Evolutionary conservation across 2,888 invertebrate species (phyloP), one percentile per base, ranked within the genome.

Genomic region (Tortricodes alternella): DNA sequence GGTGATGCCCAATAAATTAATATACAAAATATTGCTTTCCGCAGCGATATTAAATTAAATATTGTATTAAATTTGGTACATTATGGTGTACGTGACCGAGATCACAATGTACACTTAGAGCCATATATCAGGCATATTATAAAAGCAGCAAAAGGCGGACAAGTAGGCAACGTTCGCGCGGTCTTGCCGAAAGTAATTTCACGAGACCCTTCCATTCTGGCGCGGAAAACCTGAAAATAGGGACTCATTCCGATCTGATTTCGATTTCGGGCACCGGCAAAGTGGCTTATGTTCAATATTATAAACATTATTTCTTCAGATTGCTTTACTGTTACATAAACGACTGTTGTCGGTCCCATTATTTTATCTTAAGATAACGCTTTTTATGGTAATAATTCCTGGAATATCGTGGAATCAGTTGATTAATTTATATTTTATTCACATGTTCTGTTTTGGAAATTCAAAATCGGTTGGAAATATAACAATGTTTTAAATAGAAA

Each of bases 101-200:
- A 74, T 75, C 76, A 80, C 76, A 81, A 78, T 78, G 71, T 71
- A 70, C 63, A 73, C 70, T 73, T 60, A 64, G 60, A 62, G 71
- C 73, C 62, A 83, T 85, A 78, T 80, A 80, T 84, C 80, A 81
- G 67, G 68, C 64, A 71, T 71, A 76, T 74, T 80, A 80, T 81
- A 71, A 71, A 68, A 65, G 66, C 61, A 66, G 73, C 61, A 64
- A 70, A 64, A 68, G 66, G 74, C 69, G 67, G 65, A 65, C 64
- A 63, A 66, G 60, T 61, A 62, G 56, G 53, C 62, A 55, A 58
- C 57, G 63, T 61, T 43, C 60, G 66, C 60, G 66, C 61, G 68
- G 64, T 66, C 67, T 66, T 66, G 65, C 57, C 63, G 63, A 71
- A 80, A 76, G 73, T 76, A 76, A 79, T 80, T 80, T 77, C 64